Evolutionary conservation across 2,113 vertebrate species (phyloP).

Genomic region (Rhea pennata): DNA sequence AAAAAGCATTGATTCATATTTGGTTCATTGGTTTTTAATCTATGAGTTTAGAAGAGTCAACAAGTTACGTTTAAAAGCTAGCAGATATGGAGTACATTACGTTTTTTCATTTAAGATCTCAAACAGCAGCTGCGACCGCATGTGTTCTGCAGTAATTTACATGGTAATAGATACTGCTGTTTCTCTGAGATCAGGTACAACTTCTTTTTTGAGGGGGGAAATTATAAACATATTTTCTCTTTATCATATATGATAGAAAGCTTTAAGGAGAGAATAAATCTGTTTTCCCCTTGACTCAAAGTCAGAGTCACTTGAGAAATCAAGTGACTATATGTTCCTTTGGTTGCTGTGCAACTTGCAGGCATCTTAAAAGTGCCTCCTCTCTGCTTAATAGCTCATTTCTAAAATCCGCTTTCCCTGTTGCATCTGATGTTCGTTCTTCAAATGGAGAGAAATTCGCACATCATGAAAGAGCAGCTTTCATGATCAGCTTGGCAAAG

Average conservation of each 20-base stretch:
- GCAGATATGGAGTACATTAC: neutral
- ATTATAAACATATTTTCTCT: slow-evolving; percentile 59
- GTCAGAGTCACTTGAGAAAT: slow-evolving; percentile 65
- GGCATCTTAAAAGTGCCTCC: slow-evolving; percentile 40
- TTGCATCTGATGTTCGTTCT: slow-evolving; percentile 48
- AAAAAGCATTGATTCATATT: neutral
- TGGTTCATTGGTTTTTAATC: neutral
- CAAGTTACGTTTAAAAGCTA: neutral
- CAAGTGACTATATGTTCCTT: slow-evolving; percentile 51
- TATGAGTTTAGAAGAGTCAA: slow-evolving; percentile 23
- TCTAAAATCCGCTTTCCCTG: slow-evolving; percentile 46
- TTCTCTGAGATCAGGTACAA: slow-evolving; percentile 28
- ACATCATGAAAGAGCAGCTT: slow-evolving; percentile 51
- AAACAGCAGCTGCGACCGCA: neutral
- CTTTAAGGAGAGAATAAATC: slow-evolving; percentile 54
- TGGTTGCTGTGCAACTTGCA: slow-evolving; percentile 64
- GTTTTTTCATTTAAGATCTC: slow-evolving; percentile 6
- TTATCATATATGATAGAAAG: slow-evolving; percentile 47
- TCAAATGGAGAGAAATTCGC: slow-evolving; percentile 63
- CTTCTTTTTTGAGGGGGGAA: neutral
- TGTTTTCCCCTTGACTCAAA: slow-evolving; percentile 58
- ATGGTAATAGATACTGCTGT: neutral
- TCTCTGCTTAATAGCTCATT: slow-evolving; percentile 59
- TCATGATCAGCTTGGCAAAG: slow-evolving; percentile 43
- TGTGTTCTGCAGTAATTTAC: slow-evolving; percentile 35